These are phyloP conservation scores for Spilosoma lubricipeda DNA, from an alignment of 2,888 invertebrate species.

Conservation along the genomic window DNA sequence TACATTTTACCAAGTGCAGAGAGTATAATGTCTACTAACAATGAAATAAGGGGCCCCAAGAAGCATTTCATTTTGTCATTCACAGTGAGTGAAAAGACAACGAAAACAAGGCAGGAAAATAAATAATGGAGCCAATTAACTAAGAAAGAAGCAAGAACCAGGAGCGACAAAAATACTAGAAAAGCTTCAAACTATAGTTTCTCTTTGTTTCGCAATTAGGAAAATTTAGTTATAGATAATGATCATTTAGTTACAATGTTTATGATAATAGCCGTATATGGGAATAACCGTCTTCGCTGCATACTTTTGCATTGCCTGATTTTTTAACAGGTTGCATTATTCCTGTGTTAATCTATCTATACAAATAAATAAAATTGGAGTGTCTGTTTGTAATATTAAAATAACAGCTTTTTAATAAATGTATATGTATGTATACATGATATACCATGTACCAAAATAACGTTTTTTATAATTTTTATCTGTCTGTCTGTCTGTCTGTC, in stretches of 20 bases:
- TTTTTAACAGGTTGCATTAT: too few relatives aligned
- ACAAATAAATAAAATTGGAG: too few relatives aligned
- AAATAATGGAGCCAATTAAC: conserved; percentile 76
- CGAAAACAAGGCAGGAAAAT: conserved; percentile 66
- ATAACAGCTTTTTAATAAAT: too few relatives aligned
- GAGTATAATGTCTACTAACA: conserved; percentile 49
- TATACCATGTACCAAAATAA: too few relatives aligned
- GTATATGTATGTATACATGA: too few relatives aligned
- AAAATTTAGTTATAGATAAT: neutral
- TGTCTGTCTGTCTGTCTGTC: too few relatives aligned
- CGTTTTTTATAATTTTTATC: too few relatives aligned
- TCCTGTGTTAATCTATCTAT: too few relatives aligned
- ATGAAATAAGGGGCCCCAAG: conserved; percentile 56
- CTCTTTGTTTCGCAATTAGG: neutral
- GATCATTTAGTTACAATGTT: neutral
- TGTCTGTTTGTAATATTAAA: too few relatives aligned
- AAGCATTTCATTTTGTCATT: conserved; percentile 66
- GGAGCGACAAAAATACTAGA: conserved; percentile 35
- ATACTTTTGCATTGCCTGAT: neutral
- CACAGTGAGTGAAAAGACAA: conserved; percentile 59
- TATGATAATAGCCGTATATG: neutral
- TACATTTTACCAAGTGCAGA: conserved; percentile 31
- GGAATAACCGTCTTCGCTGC: too few relatives aligned
- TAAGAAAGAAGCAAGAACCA: conserved; percentile 59
- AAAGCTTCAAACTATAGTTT: conserved; percentile 19